A percentile compares a stretch with the other conserved stretches of the same genome.
These are phyloP conservation scores for Pandemis heparana DNA, from an alignment of 2,888 invertebrate species.

Conservation along the genomic window DNA sequence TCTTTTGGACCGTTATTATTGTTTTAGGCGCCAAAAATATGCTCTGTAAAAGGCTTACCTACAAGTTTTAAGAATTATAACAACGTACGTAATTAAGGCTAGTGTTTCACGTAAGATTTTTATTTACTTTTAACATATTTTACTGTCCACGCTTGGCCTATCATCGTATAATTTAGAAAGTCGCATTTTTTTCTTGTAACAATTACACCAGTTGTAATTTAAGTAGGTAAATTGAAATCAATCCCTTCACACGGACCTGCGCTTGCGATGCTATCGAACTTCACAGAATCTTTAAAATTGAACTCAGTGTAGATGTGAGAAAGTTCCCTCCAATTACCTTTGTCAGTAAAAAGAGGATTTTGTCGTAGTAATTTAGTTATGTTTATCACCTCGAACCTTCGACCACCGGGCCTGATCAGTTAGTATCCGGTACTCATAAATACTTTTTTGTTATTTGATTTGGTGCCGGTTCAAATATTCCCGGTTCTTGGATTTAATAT, in stretches of 20 bases:
- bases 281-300: background rate
- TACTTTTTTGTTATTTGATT: constrained; percentile 4
- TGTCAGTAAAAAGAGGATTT: background rate
- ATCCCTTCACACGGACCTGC: constrained; percentile 43
- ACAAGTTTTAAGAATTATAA: background rate
- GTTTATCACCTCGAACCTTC: constrained; percentile 12
- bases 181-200: constrained; percentile 42
- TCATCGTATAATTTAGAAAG: constrained; percentile 44
- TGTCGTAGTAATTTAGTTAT: constrained; percentile 16
- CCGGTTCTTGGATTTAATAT: background rate
- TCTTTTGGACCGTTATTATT: no score
- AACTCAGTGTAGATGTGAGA: background rate
- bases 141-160: constrained; percentile 30
- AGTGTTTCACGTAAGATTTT: background rate
- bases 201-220: constrained; percentile 47
- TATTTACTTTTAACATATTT: constrained; percentile 13
- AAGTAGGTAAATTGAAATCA: constrained; percentile 51
- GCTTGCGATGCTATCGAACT: background rate
- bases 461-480: background rate
- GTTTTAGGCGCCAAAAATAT: no score
- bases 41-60: background rate
- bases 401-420: constrained; percentile 36
- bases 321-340: background rate
- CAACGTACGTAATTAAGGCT: background rate
- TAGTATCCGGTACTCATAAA: constrained; percentile 22